A percentile compares a stretch with the other conserved stretches of the same genome.
Evolutionary conservation across 2,113 vertebrate species (phyloP).

Genomic region (Puffinus mauretanicus): DNA sequence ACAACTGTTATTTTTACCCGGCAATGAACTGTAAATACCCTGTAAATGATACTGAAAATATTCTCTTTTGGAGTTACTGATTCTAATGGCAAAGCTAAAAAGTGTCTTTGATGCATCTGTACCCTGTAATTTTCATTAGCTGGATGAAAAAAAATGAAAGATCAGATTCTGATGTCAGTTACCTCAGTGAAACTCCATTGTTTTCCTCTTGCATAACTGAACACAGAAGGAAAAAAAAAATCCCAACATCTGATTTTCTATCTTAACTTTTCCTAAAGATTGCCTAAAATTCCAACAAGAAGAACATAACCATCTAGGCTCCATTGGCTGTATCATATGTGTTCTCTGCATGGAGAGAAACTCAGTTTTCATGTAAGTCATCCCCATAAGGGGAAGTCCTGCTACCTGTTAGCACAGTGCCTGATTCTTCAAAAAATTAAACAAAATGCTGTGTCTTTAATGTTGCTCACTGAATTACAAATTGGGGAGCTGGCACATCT

Average conservation of each 20-base stretch:
- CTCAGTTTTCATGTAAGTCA: slow-evolving; percentile 49
- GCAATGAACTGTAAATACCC: background rate
- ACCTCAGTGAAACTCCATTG: background rate
- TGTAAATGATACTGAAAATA: background rate
- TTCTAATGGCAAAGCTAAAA: background rate
- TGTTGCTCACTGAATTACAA: slow-evolving; percentile 67
- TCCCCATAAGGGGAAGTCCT: slow-evolving; percentile 34
- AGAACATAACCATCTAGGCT: slow-evolving; percentile 31
- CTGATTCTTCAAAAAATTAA: slow-evolving; percentile 54
- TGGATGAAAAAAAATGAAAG: slow-evolving; percentile 1
- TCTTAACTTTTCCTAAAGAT: background rate
- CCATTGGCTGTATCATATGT: slow-evolving; percentile 12
- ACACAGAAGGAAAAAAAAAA: background rate
- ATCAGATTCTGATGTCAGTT: background rate
- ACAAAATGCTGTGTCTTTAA: slow-evolving; percentile 63
- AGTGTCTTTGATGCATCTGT: background rate
- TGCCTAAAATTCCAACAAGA: slow-evolving; percentile 24
- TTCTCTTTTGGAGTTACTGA: background rate
- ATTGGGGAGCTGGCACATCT: slow-evolving; percentile 62
- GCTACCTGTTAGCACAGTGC: slow-evolving; percentile 57
- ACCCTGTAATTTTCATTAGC: slow-evolving; percentile 13
- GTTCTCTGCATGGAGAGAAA: slow-evolving; percentile 36
- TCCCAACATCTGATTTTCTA: background rate
- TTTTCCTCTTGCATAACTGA: background rate
- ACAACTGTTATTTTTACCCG: background rate